Percentiles rank a stretch among this genome's conserved stretches.
These are phyloP conservation scores for Sandelia bainsii DNA, from an alignment of 2,797 vertebrate genomes.

Conservation along the genomic window DNA sequence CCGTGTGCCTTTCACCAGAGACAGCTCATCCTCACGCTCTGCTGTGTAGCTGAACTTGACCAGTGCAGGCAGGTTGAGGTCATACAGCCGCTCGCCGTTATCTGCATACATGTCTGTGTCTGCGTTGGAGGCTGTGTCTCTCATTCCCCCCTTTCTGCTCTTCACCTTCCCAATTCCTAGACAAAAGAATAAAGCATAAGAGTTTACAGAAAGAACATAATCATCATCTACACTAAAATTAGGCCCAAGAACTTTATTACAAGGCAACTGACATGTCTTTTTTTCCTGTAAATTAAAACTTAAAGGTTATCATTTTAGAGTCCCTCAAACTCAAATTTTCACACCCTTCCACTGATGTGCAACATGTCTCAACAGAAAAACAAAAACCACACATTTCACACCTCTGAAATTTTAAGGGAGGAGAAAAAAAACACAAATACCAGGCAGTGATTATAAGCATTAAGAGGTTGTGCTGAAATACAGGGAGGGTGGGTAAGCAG, in stretches of 20 bases:
- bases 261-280: constrained; percentile 9
- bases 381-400: constrained; percentile 20
- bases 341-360: constrained; percentile 20
- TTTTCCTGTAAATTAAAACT: constrained; percentile 7
- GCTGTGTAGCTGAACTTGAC: constrained; percentile 93
- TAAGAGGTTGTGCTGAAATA: constrained; percentile 54
- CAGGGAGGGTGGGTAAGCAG: constrained; percentile 44
- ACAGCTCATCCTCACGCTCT: constrained; percentile 92
- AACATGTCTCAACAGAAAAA: constrained; percentile 52
- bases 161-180: constrained; percentile 93
- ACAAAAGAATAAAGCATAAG: constrained; percentile 1
- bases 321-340: constrained; percentile 14
- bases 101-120: constrained; percentile 88
- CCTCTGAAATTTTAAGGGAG: constrained; percentile 28
- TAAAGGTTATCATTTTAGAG: constrained; percentile 9
- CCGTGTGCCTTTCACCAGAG: constrained; percentile 90
- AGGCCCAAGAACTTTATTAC: background rate
- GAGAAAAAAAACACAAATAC: constrained; percentile 57
- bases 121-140: constrained; percentile 87
- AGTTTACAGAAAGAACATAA: constrained; percentile 1
- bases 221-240: background rate
- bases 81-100: constrained; percentile 91
- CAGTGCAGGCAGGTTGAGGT: constrained; percentile 91
- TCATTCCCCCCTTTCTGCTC: constrained; percentile 87
- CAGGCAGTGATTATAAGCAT: constrained; percentile 65